These are phyloP conservation scores for Lasioglossum zephyrum DNA, from an alignment of 2,888 invertebrate species.

Conservation along the genomic window DNA sequence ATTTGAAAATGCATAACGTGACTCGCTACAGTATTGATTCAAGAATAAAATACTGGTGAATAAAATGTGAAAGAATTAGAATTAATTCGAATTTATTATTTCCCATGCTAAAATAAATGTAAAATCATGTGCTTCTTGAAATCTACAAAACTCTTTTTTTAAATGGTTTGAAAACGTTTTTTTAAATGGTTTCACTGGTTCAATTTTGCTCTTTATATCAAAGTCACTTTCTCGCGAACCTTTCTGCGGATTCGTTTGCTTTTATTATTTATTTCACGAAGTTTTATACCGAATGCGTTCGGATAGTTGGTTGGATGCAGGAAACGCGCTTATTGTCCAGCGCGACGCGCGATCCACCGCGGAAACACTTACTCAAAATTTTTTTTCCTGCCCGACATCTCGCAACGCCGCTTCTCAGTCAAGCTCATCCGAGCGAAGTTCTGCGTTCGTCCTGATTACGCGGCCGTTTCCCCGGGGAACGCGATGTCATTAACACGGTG, in stretches of 20 bases:
- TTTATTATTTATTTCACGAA: neutral
- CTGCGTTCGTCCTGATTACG: conserved; percentile 46
- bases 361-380: neutral
- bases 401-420: conserved; percentile 1
- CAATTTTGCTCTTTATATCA: neutral
- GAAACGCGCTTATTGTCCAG: neutral
- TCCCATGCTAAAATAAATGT: too few species aligned
- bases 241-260: too few species aligned
- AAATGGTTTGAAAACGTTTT: too few species aligned
- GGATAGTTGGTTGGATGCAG: neutral
- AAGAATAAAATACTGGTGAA: too few species aligned
- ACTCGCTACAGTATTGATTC: too few species aligned
- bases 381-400: neutral
- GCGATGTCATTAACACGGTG: conserved; percentile 62
- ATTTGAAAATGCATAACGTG: too few species aligned
- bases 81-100: too few species aligned
- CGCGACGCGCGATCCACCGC: neutral
- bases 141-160: too few species aligned
- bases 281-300: neutral
- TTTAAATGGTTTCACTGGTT: neutral
- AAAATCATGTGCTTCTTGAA: too few species aligned
- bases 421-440: conserved; percentile 21
- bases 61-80: too few species aligned
- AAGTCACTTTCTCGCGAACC: too few species aligned
- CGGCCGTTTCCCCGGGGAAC: conserved; percentile 36